Conservation (phyloP, 2,888 invertebrate species). For the Carterocephalus palaemon region DNA sequence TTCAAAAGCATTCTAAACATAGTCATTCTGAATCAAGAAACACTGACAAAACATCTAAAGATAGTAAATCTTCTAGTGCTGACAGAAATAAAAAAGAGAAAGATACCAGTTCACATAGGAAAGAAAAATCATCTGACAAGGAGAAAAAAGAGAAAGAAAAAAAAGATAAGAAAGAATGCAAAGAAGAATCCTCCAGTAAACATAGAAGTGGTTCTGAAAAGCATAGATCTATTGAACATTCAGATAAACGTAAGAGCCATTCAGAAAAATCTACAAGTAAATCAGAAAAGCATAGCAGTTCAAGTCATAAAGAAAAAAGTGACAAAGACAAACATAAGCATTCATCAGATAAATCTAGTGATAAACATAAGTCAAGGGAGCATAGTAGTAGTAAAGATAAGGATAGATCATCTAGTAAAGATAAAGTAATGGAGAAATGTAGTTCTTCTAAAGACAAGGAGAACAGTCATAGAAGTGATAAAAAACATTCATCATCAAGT, state of each 20-base stretch:
- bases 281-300: slow-evolving; percentile 46
- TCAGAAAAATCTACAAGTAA: slow-evolving; percentile 41
- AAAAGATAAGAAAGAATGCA: slow-evolving; percentile 11
- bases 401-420: slow-evolving; percentile 59
- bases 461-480: slow-evolving; percentile 57
- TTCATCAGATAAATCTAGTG: slow-evolving; percentile 48
- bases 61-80: slow-evolving; percentile 31
- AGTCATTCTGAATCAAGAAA: slow-evolving; percentile 43
- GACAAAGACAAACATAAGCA: slow-evolving; percentile 46
- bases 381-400: slow-evolving; percentile 58
- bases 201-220: slow-evolving; percentile 30
- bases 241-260: slow-evolving; percentile 29
- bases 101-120: slow-evolving; percentile 18
- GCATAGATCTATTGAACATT: slow-evolving; percentile 30
- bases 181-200: slow-evolving; percentile 18
- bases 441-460: slow-evolving; percentile 64
- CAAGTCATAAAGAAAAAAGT: slow-evolving; percentile 31
- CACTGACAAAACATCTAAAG: slow-evolving; percentile 47
- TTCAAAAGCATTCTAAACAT: slow-evolving; percentile 43
- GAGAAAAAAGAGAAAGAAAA: slow-evolving; percentile 11
- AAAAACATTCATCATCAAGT: slow-evolving; percentile 52
- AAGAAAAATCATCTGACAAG: slow-evolving; percentile 19
- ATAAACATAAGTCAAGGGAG: slow-evolving; percentile 51
- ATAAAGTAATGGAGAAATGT: slow-evolving; percentile 57
- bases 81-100: slow-evolving; percentile 26